These are phyloP conservation scores for Liparis tanakae DNA, from an alignment of 2,797 vertebrate species.

Conservation along the genomic window DNA sequence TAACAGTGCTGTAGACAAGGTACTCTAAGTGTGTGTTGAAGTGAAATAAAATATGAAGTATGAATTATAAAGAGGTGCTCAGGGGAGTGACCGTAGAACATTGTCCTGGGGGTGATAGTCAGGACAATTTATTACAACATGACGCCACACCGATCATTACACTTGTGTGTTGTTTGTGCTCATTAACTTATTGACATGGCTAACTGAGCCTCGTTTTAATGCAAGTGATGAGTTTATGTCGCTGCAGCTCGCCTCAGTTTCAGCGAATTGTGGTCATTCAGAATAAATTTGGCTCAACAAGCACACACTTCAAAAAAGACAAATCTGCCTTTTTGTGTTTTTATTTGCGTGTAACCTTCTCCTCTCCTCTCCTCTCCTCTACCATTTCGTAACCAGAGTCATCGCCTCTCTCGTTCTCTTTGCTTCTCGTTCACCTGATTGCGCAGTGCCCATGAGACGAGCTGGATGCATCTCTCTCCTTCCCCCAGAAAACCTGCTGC, in stretches of 20 bases:
- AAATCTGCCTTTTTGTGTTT: neutral
- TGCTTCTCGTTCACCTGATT: conserved; percentile 78
- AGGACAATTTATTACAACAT: too few relatives aligned
- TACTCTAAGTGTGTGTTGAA: too few relatives aligned
- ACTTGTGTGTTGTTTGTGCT: neutral
- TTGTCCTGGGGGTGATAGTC: too few relatives aligned
- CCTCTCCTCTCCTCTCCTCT: conserved; percentile 9
- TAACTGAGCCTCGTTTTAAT: conserved; percentile 23
- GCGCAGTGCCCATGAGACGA: conserved; percentile 70
- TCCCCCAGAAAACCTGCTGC: conserved; percentile 79
- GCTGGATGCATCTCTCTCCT: conserved; percentile 72
- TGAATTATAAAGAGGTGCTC: too few relatives aligned
- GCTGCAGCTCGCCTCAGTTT: conserved; percentile 11
- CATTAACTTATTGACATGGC: conserved; percentile 14
- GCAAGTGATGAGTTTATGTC: conserved; percentile 18
- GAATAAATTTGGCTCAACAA: conserved; percentile 2
- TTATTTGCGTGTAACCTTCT: conserved; percentile 20
- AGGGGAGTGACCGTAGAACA: too few relatives aligned
- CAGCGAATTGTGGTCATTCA: conserved; percentile 13
- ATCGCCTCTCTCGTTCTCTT: conserved; percentile 58
- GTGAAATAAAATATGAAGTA: too few relatives aligned
- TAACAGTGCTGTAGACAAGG: too few relatives aligned
- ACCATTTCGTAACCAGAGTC: conserved; percentile 41
- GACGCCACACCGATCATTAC: neutral
- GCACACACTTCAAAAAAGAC: too few relatives aligned